Evolutionary conservation across 2,113 vertebrate species (phyloP).

Genomic region (Microtus montanus): DNA sequence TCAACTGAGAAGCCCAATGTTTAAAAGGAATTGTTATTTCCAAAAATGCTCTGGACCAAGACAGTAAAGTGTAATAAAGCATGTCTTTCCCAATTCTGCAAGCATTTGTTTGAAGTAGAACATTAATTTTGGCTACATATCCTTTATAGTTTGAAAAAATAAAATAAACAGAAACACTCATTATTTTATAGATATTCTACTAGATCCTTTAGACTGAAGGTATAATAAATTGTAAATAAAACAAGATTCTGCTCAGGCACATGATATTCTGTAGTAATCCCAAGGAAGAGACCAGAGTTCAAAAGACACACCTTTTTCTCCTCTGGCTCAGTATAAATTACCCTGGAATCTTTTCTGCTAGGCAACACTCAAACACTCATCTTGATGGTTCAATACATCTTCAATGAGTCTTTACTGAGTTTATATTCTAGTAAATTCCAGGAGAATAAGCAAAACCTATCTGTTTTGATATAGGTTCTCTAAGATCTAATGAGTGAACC

Average conservation of each 20-base stretch:
- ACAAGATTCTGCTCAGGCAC: neutral
- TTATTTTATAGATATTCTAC: neutral
- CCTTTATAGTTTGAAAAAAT: neutral
- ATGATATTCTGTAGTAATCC: neutral
- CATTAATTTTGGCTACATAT: constrained; percentile 6
- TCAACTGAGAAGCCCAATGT: constrained; percentile 20
- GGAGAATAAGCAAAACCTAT: neutral
- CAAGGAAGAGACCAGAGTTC: neutral
- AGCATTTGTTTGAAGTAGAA: constrained; percentile 39
- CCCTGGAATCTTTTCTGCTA: neutral
- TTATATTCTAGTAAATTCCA: neutral
- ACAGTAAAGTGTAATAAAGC: constrained; percentile 28
- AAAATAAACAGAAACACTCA: neutral
- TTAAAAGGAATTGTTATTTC: constrained; percentile 10
- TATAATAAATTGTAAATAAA: neutral
- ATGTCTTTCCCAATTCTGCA: neutral
- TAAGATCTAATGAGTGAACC: neutral
- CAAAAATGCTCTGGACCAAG: constrained; percentile 22
- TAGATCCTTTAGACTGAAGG: constrained; percentile 1
- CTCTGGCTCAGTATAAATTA: neutral
- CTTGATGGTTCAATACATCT: neutral
- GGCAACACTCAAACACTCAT: neutral
- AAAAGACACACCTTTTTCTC: neutral
- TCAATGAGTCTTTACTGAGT: neutral
- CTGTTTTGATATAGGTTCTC: neutral